phyloP scores from a whole-genome alignment of 2,888 invertebrate genomes.

The Polia nebulosa region DNA sequence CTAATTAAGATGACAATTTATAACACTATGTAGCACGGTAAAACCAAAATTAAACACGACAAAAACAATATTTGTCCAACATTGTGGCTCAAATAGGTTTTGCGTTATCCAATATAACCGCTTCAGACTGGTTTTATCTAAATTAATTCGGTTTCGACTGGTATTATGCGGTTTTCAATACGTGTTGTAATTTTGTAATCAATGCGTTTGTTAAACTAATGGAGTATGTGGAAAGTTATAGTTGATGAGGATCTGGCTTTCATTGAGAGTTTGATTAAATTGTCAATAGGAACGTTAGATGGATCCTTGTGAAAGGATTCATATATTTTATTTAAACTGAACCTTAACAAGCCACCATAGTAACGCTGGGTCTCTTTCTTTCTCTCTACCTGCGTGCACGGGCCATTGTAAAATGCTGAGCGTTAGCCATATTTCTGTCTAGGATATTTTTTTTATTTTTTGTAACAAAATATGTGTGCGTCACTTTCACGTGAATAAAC shows the following conservation, averaged over 20 bases:
- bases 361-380: too few relatives aligned
- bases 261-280: constrained; percentile 25
- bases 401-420: too few relatives aligned
- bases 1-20: constrained; percentile 37
- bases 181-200: constrained; percentile 44
- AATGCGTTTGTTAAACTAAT: constrained; percentile 31
- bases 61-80: constrained; percentile 47
- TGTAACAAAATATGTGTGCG: too few relatives aligned
- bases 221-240: constrained; percentile 7
- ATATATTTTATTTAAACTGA: neutral
- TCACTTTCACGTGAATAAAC: too few relatives aligned
- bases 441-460: too few relatives aligned
- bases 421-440: too few relatives aligned
- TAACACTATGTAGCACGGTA: constrained; percentile 1
- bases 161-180: constrained; percentile 51
- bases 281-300: neutral
- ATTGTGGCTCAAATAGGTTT: constrained; percentile 38
- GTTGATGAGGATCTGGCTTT: constrained; percentile 5
- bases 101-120: constrained; percentile 30
- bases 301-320: neutral
- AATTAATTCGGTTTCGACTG: constrained; percentile 55
- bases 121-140: constrained; percentile 50
- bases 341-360: too few relatives aligned
- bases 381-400: too few relatives aligned
- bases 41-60: constrained; percentile 34